phyloP scores from a whole-genome alignment of 2,113 vertebrate genomes.

The Dendropsophus ebraccatus region DNA sequence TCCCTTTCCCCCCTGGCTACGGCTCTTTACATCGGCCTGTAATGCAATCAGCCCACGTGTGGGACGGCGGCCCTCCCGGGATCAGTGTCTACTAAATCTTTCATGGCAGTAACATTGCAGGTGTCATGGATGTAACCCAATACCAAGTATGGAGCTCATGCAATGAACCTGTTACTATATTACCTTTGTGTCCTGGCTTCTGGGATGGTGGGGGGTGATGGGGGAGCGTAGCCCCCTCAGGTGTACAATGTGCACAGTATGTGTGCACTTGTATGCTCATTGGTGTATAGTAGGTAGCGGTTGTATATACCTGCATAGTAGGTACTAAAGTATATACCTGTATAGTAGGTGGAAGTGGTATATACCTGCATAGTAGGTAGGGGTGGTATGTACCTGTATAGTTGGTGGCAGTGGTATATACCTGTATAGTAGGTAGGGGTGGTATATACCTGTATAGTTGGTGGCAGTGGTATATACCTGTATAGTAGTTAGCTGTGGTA shows the following conservation, averaged over 20 bases:
- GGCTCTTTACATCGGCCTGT: constrained; percentile 45
- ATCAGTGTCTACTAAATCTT: constrained; percentile 55
- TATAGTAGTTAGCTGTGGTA: not conserved
- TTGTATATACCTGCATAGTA: not conserved
- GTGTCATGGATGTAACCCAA: constrained; percentile 54
- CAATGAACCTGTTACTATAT: constrained; percentile 1
- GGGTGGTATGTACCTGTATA: no score
- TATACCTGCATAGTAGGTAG: not conserved
- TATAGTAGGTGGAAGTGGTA: not conserved
- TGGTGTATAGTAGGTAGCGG: not conserved
- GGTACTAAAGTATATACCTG: no score
- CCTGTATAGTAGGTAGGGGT: not conserved
- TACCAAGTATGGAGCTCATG: constrained; percentile 38
- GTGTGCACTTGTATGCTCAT: not conserved
- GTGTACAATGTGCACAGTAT: not conserved
- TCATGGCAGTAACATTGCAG: constrained; percentile 55
- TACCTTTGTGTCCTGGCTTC: constrained; percentile 51
- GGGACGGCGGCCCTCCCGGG: constrained; percentile 33
- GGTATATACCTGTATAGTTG: not conserved
- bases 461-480: no score
- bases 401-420: no score
- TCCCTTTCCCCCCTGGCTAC: constrained; percentile 35
- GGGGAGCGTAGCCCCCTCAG: not conserved
- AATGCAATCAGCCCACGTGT: constrained; percentile 54
- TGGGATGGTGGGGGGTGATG: not conserved